Base-by-base conservation (phyloP, 2,113 vertebrate genomes). In the Actinemys pallida region DNA sequence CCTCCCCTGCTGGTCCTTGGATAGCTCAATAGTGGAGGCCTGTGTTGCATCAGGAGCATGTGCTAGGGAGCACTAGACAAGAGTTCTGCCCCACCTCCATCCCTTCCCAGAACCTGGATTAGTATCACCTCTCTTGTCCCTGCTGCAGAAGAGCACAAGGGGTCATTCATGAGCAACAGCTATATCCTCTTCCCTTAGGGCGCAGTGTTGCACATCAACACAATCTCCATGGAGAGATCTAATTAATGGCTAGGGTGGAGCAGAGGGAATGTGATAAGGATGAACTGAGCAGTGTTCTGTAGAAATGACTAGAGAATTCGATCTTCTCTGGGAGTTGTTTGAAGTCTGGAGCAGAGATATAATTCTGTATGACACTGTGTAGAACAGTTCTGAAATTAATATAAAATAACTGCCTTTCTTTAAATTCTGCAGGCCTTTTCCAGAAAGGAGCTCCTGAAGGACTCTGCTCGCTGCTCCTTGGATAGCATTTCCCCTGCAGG, bases 111-210 rank as follows among this genome's bases (percentile, higher is more conserved):
- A 4, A 22, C 57, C 35, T 81, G 1, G 0, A 22, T 0, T 2
- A 29, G 1, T 3, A 2, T 22, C 14, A 17, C 57, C 57, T 13
- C 57, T 1, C 19, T 2, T 4, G 6, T 16, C 39, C 31, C 89
- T 13, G 1, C 72, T 22, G 59, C 57, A 59, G 57, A 59, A 59
- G 11, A 13, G 27, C 10, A 13, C 17, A 52, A 19, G 52, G 52
- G n/a, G 56, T 54, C 87, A 22, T 7, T 14, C 0, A 1, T 88
- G 69, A 78, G 1, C 3, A 93, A 82, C 42, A n/a, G 39, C 13
- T 35, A 95, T 45, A 6, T 31, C 94, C 83, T 86, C 83, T 3
- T 96, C 95, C 95, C 96, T 97, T 6, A 97, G 95, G 94, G 95
- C 95, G 97, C 96, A 94, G 92, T 96, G 88, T 96, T 0, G 95